Percentiles rank a stretch among this genome's conserved stretches.
These are phyloP conservation scores for Crotalus helleri DNA, from an alignment of 2,113 vertebrate genomes.

Conservation along the genomic window DNA sequence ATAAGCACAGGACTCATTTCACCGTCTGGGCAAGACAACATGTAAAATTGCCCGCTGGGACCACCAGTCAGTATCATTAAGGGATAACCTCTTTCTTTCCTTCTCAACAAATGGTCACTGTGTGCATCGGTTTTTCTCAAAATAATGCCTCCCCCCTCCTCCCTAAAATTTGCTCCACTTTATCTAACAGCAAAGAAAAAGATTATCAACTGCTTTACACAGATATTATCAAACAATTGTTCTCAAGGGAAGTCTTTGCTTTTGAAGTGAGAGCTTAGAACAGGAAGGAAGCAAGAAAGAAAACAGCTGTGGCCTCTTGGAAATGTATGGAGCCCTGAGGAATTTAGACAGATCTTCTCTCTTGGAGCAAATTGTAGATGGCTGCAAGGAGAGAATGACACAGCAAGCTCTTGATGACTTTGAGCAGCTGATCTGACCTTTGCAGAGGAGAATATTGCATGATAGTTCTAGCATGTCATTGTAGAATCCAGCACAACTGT, in stretches of 20 bases:
- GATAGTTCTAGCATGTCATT: background rate
- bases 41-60: background rate
- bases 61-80: background rate
- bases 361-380: background rate
- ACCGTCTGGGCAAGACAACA: background rate
- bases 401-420: background rate
- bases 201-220: background rate
- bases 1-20: background rate
- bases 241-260: background rate
- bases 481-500: background rate
- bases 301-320: background rate
- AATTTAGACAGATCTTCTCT: background rate
- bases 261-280: background rate
- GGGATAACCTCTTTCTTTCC: background rate
- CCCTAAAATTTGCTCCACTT: background rate
- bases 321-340: background rate
- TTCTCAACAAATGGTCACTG: background rate
- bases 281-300: background rate
- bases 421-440: background rate
- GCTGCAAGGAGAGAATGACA: background rate
- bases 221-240: constrained; percentile 1
- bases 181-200: background rate
- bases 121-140: background rate
- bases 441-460: background rate
- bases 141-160: background rate